Base-by-base conservation (phyloP, 1,140 invertebrate genomes). In the Varroa destructor region DNA sequence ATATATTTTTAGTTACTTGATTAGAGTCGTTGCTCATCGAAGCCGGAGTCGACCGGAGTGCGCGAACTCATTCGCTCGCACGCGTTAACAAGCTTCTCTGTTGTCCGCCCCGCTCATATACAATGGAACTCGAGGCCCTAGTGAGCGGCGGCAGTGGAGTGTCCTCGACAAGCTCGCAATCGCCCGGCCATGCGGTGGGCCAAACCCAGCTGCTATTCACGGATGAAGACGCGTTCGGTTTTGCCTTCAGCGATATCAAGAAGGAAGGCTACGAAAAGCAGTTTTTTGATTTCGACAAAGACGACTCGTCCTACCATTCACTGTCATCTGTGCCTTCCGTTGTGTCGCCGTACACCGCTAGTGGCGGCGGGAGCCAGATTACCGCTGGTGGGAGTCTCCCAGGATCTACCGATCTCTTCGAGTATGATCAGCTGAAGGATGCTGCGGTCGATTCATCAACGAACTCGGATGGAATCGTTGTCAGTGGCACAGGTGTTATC, bases 241-340 rank as follows among this genome's bases (percentile, higher is more conserved):
- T 67, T 37, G 61, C 61, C 12, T 67, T 67, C 61, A 8, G 46
- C 46, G 61, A 67, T 40, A 67, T 67, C 14, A 67, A 67, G 37
- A 67, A 67, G 40, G 61, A 67, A 67, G 61, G 61, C 61, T 67
- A 67, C 37, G 61, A 67, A 8, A 67, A 67, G 46, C 61, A 67
- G 61, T 67, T 67, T 37, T 67, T 67, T 37, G 61, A 67, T 37
- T 67, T 67, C 8, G 61, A 67, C 61, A 67, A 67, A 40, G 61
- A 67, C 61, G 61, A 67, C 36, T 67, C 61, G 40, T 67, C 61
- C 12, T 67, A 67, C 61, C 61, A 67, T 12, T 67, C 61, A 43
- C 61, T 67, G 61, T 37, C 61, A 2, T 51, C 46, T 8, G 46
- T 51, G 3, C 4, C 46, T 8, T 51, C 46, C 3, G 46, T 51